phyloP scores from a whole-genome alignment of 2,888 invertebrate genomes.

The Dinocampus coccinellae region DNA sequence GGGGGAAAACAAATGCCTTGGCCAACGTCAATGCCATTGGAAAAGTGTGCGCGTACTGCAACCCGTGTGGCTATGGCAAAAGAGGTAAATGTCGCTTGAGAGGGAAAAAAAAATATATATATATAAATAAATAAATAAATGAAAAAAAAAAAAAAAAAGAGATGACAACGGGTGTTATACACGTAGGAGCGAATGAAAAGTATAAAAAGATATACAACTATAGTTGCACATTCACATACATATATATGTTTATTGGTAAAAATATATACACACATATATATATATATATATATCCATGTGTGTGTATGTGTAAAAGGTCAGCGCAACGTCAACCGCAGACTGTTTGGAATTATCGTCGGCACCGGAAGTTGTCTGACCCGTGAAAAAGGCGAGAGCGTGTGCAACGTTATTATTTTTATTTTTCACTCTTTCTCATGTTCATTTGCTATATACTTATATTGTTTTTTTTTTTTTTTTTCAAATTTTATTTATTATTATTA shows the following conservation, averaged over 20 bases:
- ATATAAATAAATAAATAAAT: no score
- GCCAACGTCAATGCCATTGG: slow-evolving; percentile 24
- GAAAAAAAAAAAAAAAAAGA: not conserved
- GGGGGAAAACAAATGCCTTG: slow-evolving; percentile 24
- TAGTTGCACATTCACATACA: not conserved
- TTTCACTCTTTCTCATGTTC: not conserved
- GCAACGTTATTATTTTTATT: slow-evolving; percentile 23
- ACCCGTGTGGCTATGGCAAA: not conserved
- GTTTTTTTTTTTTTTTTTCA: not conserved
- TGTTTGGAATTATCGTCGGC: slow-evolving; percentile 32
- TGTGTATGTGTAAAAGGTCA: slow-evolving; percentile 12
- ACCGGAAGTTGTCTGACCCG: slow-evolving; percentile 34
- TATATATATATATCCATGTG: not conserved
- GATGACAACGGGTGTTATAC: not conserved
- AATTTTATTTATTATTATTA: not conserved
- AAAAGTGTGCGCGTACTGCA: slow-evolving; percentile 11
- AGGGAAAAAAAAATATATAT: not conserved
- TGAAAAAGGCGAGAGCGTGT: slow-evolving; percentile 14
- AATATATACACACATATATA: not conserved
- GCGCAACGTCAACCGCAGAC: slow-evolving; percentile 35
- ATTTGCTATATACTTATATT: not conserved
- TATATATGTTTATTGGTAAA: not conserved
- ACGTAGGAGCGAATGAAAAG: not conserved
- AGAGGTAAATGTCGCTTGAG: slow-evolving; percentile 34
- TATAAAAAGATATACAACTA: not conserved